Evolutionary conservation across 2,797 vertebrate genomes (phyloP).

Genomic region (Bovichtus variegatus): DNA sequence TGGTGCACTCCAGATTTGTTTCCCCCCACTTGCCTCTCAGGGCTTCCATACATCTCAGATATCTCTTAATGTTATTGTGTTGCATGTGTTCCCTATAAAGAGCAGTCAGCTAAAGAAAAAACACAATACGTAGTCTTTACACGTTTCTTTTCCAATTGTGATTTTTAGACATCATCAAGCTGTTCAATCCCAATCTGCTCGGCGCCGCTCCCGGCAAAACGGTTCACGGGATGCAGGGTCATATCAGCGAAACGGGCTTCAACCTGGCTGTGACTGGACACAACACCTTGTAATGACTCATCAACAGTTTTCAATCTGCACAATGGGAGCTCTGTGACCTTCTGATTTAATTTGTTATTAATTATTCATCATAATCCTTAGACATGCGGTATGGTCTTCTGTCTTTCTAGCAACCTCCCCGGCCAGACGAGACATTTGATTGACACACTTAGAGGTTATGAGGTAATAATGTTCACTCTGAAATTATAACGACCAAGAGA

Average conservation of each 20-base stretch:
- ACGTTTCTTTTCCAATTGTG: background rate
- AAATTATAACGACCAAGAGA: background rate
- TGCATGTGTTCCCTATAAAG: background rate
- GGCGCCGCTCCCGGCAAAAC: constrained; percentile 84
- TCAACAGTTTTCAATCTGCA: background rate
- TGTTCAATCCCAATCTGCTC: constrained; percentile 85
- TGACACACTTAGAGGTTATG: constrained; percentile 82
- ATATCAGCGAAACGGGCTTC: constrained; percentile 84
- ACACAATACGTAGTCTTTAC: background rate
- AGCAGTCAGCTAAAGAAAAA: background rate
- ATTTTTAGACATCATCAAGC: constrained; percentile 84
- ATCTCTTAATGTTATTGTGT: background rate
- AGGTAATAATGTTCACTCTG: constrained; percentile 64
- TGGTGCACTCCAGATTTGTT: too few relatives aligned
- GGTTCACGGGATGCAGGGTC: constrained; percentile 77
- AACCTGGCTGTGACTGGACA: constrained; percentile 88
- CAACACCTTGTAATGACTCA: constrained; percentile 83
- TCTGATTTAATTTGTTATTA: background rate
- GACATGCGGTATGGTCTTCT: background rate
- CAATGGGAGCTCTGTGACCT: background rate
- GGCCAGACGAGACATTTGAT: constrained; percentile 85
- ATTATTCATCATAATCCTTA: background rate
- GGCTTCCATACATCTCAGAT: background rate
- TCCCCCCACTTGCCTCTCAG: too few relatives aligned
- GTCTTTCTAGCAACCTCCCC: constrained; percentile 81